A percentile compares a stretch with the other conserved stretches of the same genome.
phyloP scores from a whole-genome alignment of 2,113 vertebrate genomes.

The Ivindomyrus marchei region DNA sequence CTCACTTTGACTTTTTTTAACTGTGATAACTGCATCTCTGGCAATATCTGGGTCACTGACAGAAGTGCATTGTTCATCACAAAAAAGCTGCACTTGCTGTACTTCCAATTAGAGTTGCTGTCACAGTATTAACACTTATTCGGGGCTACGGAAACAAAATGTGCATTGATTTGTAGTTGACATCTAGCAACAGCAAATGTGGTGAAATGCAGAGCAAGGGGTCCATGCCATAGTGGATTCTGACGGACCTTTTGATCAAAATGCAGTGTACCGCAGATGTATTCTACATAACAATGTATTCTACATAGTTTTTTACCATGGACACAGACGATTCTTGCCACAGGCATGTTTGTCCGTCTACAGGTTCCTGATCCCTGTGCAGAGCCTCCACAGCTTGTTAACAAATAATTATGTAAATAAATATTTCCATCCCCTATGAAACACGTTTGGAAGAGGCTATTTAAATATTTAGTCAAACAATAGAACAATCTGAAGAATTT shows the following conservation, averaged over 20 bases:
- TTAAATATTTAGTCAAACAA: background rate
- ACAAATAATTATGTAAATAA: background rate
- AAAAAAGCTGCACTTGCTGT: background rate
- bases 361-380: background rate
- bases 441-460: background rate
- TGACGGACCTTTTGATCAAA: background rate
- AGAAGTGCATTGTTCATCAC: slow-evolving; percentile 5
- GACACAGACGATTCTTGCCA: background rate
- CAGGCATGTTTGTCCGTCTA: background rate
- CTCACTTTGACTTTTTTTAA: background rate
- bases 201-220: background rate
- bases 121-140: slow-evolving; percentile 7
- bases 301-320: background rate
- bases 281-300: background rate
- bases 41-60: slow-evolving; percentile 7
- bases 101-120: background rate
- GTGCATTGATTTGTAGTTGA: background rate
- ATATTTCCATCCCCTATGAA: background rate
- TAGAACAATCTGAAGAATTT: background rate
- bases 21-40: background rate
- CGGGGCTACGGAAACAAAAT: background rate
- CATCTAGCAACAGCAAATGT: background rate
- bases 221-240: background rate
- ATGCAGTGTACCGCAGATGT: background rate
- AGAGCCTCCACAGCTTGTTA: background rate